phyloP scores from a whole-genome alignment of 2,888 invertebrate genomes.

The Tachina lurida region DNA sequence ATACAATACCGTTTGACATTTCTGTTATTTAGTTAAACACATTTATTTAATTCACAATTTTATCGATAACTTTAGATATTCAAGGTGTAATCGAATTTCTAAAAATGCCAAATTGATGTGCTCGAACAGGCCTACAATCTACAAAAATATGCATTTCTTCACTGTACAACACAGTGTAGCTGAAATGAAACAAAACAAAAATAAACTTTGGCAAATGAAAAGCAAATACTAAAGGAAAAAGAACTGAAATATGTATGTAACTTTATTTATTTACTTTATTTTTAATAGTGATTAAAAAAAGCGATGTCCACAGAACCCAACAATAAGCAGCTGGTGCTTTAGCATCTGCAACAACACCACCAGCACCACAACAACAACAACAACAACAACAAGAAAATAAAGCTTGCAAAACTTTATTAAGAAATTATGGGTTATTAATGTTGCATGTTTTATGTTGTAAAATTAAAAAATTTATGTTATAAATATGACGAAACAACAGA shows the following conservation, averaged over 20 bases:
- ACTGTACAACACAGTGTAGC: no score
- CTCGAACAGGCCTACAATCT: no score
- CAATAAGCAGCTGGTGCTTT: constrained; percentile 21
- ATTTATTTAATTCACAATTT: no score
- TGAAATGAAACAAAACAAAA: no score
- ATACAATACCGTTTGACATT: no score
- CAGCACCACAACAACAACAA: neutral
- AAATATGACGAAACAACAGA: neutral
- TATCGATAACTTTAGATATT: no score
- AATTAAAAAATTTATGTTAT: neutral
- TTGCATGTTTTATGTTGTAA: constrained; percentile 60
- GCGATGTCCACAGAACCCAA: neutral
- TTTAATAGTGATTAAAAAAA: constrained; percentile 29
- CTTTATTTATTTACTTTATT: neutral
- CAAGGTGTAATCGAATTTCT: no score
- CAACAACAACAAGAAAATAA: neutral
- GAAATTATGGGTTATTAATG: constrained; percentile 64
- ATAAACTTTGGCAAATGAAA: constrained; percentile 3
- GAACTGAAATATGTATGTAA: neutral
- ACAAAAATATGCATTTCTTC: no score
- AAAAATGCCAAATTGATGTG: no score
- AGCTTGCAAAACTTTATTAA: constrained; percentile 53
- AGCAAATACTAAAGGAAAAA: neutral
- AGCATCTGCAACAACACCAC: no score
- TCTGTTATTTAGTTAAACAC: no score